These are phyloP conservation scores for Myocastor coypus DNA, from an alignment of 2,113 vertebrate species.

Conservation along the genomic window DNA sequence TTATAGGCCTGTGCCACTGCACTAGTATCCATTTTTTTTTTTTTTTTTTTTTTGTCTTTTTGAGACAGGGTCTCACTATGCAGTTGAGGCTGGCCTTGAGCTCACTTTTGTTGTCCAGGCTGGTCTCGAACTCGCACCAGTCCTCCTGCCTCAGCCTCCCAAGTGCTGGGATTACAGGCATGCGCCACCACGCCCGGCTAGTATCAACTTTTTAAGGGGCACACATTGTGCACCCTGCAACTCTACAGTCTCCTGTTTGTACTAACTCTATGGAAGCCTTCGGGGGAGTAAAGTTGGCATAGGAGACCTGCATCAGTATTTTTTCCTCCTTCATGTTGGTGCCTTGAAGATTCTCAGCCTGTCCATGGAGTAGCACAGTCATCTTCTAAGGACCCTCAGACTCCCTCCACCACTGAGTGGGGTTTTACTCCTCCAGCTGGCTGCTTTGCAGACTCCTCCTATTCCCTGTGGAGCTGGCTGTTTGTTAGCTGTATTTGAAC, in stretches of 20 bases:
- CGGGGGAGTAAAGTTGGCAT: not conserved
- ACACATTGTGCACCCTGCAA: not conserved
- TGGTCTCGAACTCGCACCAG: too few species aligned
- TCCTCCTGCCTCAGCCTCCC: too few species aligned
- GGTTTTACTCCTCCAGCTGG: not conserved
- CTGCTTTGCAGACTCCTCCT: not conserved
- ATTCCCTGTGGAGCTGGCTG: not conserved
- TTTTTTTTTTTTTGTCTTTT: too few species aligned
- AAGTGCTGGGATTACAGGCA: not conserved
- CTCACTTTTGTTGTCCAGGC: too few species aligned
- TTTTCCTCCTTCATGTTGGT: not conserved
- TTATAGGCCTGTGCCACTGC: not conserved
- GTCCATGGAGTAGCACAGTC: not conserved
- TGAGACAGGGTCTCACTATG: too few species aligned
- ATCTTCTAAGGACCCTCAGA: not conserved
- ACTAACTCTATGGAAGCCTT: not conserved
- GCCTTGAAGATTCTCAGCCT: not conserved
- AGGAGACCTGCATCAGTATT: not conserved
- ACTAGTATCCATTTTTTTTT: too few species aligned
- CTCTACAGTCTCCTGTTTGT: not conserved
- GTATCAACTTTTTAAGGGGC: not conserved
- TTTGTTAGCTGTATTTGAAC: not conserved
- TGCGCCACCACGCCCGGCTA: not conserved
- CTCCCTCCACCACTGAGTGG: not conserved
- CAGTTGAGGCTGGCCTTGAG: too few species aligned